Percentiles rank a stretch among this genome's conserved stretches.
Conservation (phyloP, 2,888 invertebrate genomes). For the Sphaeridia pumilis region DNA sequence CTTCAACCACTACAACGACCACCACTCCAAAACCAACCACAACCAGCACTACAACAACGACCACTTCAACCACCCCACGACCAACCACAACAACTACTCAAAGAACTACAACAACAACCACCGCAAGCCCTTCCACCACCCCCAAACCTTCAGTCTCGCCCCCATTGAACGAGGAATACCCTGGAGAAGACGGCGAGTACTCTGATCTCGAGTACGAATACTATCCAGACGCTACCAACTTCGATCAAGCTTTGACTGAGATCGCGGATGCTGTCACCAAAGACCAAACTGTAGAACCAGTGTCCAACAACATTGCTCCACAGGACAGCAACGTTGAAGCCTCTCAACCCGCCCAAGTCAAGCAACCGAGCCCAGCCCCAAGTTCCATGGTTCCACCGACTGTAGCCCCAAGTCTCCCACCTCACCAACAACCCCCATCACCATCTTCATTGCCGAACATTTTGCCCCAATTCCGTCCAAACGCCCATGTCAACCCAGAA, state of each 20-base stretch:
- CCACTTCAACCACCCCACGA: slow-evolving; percentile 5
- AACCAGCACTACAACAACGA: neutral
- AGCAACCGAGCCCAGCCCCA: neutral
- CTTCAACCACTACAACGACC: slow-evolving; percentile 5
- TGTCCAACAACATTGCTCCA: neutral
- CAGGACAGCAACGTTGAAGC: neutral
- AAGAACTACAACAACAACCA: slow-evolving; percentile 4
- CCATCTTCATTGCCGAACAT: slow-evolving; percentile 49
- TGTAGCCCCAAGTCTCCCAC: neutral
- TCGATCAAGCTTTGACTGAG: neutral
- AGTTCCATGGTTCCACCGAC: slow-evolving; percentile 4
- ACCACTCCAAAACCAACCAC: slow-evolving; percentile 1
- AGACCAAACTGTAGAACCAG: neutral
- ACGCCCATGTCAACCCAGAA: slow-evolving; percentile 48
- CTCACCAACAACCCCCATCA: neutral
- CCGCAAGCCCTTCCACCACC: neutral
- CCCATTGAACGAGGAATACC: slow-evolving; percentile 4
- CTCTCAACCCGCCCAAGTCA: neutral
- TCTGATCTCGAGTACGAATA: slow-evolving; percentile 2
- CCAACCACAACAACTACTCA: slow-evolving; percentile 4
- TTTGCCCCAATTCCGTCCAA: slow-evolving; percentile 58
- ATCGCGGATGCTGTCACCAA: neutral
- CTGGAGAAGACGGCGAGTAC: neutral
- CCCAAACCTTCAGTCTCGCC: neutral
- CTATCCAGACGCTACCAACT: slow-evolving; percentile 2